Evolutionary conservation across 2,797 vertebrate genomes (phyloP).

Genomic region (Corythornis leucogaster): DNA sequence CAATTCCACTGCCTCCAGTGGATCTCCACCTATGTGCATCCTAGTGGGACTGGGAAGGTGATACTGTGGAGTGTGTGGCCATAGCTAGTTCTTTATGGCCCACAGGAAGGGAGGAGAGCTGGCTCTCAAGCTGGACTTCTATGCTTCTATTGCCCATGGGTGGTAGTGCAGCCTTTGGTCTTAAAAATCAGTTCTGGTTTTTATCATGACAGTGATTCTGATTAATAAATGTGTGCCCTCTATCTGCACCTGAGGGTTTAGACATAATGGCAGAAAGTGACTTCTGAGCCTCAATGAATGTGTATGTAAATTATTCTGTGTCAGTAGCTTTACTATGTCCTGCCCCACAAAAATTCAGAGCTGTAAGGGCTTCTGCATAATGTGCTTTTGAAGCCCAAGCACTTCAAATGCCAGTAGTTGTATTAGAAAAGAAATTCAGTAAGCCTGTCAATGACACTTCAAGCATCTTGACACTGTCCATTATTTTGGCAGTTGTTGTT

Average conservation of each 20-base stretch:
- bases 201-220: conserved; percentile 9
- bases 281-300: conserved; percentile 20
- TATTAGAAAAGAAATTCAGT: not conserved
- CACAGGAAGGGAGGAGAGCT: not conserved
- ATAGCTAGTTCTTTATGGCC: not conserved
- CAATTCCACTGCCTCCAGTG: not conserved
- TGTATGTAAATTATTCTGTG: not conserved
- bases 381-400: not conserved
- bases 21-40: not conserved
- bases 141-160: not conserved
- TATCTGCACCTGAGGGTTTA: not conserved
- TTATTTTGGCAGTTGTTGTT: not conserved
- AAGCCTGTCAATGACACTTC: not conserved
- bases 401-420: not conserved
- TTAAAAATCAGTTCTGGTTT: not conserved
- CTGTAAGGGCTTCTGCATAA: conserved; percentile 1
- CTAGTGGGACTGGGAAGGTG: not conserved
- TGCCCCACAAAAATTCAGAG: not conserved
- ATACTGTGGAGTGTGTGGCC: not conserved
- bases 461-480: not conserved
- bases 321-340: not conserved
- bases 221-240: not conserved
- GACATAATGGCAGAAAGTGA: conserved; percentile 13
- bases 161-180: not conserved
- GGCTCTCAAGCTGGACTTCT: not conserved